These are phyloP conservation scores for Heliconius cydno DNA, from an alignment of 2,888 invertebrate genomes.

Conservation along the genomic window DNA sequence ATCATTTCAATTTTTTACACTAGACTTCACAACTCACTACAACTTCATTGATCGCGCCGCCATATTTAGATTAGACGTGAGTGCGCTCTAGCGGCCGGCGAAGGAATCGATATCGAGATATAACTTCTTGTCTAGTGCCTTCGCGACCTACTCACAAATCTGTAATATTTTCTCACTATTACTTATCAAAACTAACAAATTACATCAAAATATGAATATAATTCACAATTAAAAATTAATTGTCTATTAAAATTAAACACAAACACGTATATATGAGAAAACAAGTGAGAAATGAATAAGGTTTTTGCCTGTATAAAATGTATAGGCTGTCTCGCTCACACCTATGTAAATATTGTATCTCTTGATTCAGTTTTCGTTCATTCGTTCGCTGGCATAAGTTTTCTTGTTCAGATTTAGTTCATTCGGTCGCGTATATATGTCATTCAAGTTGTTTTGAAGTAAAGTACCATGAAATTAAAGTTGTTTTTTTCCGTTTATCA, in stretches of 20 bases:
- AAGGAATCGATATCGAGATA: constrained; percentile 69
- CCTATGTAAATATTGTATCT: constrained; percentile 22
- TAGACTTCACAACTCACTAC: constrained; percentile 82
- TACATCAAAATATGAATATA: neutral
- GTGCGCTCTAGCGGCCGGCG: constrained; percentile 77
- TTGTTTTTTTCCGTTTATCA: constrained; percentile 35
- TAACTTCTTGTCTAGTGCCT: constrained; percentile 39
- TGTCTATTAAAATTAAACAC: constrained; percentile 14
- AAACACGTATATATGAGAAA: constrained; percentile 22
- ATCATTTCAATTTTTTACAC: constrained; percentile 79
- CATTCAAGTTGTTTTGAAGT: constrained; percentile 38
- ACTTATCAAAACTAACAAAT: neutral
- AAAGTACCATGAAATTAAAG: constrained; percentile 26
- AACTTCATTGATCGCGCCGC: constrained; percentile 91
- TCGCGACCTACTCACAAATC: constrained; percentile 37
- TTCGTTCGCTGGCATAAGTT: constrained; percentile 34
- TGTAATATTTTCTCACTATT: constrained; percentile 1
- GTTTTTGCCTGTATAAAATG: constrained; percentile 23
- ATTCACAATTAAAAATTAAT: neutral
- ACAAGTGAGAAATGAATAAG: constrained; percentile 27
- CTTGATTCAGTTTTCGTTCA: constrained; percentile 33
- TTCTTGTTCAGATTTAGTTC: constrained; percentile 26
- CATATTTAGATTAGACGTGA: constrained; percentile 85
- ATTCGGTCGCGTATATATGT: constrained; percentile 29
- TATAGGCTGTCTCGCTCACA: constrained; percentile 30